Evolutionary conservation across 2,888 invertebrate species (phyloP), one percentile per base, ranked within the genome.

Genomic region (Microplitis deprimator): DNA sequence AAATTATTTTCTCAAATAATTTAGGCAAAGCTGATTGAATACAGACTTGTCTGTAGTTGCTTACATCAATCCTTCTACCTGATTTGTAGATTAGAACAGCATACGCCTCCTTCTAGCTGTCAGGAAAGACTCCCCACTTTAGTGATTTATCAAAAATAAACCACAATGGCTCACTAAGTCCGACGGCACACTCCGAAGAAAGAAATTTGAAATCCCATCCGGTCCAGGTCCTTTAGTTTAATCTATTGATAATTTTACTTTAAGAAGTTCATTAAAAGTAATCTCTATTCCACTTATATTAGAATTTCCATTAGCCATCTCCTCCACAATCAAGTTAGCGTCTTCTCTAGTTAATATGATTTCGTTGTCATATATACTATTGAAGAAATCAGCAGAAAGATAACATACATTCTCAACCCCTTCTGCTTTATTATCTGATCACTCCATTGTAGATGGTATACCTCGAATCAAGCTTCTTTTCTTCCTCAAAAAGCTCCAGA

Each of bases 21-120:
- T 83, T 82, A 61, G 78, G 77, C 29, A 80, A 70, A 8, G 64
- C 65, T 64, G 68, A 64, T 20, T 79, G 77, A 10, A 79, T 75
- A 20, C 77, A 77, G n/a, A 83, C 82, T 10, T 81, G 81, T 20
- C 81, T 73, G 68, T 82, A 83, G 60, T 79, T 82, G 8, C 62
- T 61, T 13, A 61, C 38, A 70, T 71, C 41, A 17, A 20, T 60
- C 59, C 65, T 78, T 8, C 76, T 70, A 38, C 82, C 81, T 60
- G 79, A 80, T 69, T 77, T 77, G 59, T 38, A 65, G 8, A 79
- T 68, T 38, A 79, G 72, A 5, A 73, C 76, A 7, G 77, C 50
- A 10, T 68, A 70, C 17, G 74, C 77, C 13, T 75, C 41, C 77
- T 79, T 80, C 77, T 62, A 76, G 1, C 39, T 13, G 5, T 17